Conservation (phyloP, 1,140 invertebrate genomes). For the Homarus americanus region DNA sequence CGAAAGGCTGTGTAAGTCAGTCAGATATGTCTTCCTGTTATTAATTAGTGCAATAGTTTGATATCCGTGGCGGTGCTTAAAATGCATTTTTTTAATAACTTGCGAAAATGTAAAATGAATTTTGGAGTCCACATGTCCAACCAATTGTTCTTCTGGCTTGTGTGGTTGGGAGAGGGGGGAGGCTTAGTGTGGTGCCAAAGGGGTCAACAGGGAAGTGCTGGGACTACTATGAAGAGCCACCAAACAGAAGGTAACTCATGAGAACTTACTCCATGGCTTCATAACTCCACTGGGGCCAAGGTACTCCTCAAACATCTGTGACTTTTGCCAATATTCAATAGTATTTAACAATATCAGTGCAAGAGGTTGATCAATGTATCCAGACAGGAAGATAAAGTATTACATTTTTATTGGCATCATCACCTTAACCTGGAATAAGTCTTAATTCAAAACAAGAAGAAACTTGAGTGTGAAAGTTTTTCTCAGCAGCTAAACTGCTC, state of each 20-base stretch:
- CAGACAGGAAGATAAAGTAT: neutral
- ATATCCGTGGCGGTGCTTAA: conserved; percentile 52
- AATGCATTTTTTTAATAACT: conserved; percentile 45
- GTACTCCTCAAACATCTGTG: conserved; percentile 29
- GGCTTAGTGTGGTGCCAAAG: conserved; percentile 69
- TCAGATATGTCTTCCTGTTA: conserved; percentile 60
- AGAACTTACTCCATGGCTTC: conserved; percentile 54
- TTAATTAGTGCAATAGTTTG: conserved; percentile 69
- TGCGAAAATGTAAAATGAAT: conserved; percentile 33
- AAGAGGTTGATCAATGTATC: neutral
- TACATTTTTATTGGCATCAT: neutral
- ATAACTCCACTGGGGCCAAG: conserved; percentile 24
- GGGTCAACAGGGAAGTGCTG: conserved; percentile 61
- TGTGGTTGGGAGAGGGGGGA: conserved; percentile 54
- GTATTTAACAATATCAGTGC: neutral
- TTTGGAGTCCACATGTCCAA: conserved; percentile 43
- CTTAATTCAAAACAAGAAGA: neutral
- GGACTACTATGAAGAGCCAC: conserved; percentile 34
- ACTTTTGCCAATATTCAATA: neutral
- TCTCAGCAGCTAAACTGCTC: conserved; percentile 28
- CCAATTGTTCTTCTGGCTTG: conserved; percentile 26
- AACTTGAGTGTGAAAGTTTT: conserved; percentile 12
- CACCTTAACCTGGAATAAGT: neutral
- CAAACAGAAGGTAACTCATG: conserved; percentile 45
- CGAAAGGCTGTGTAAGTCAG: conserved; percentile 55